phyloP scores from a whole-genome alignment of 1,140 invertebrate genomes.

The Meloidogyne chitwoodi region DNA sequence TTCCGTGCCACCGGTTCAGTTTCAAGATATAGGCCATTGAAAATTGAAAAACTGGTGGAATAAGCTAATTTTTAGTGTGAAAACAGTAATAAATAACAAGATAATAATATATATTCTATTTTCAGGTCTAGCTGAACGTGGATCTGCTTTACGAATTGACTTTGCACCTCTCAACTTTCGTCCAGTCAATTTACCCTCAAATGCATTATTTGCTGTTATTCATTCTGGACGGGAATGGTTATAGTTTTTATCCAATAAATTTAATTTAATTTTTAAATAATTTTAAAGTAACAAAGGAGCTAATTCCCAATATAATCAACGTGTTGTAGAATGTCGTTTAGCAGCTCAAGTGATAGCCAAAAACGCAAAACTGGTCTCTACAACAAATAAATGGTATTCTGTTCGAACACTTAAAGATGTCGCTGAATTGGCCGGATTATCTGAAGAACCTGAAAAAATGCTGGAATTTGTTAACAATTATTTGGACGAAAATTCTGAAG shows the following conservation, averaged over 20 bases:
- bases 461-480: slow-evolving; percentile 16
- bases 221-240: slow-evolving; percentile 84
- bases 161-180: slow-evolving; percentile 80
- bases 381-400: slow-evolving; percentile 24
- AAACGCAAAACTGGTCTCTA: neutral
- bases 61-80: too few relatives aligned
- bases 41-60: too few relatives aligned
- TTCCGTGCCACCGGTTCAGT: too few relatives aligned
- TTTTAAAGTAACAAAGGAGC: neutral
- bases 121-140: slow-evolving; percentile 80
- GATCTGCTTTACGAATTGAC: slow-evolving; percentile 74
- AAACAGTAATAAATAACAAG: too few relatives aligned
- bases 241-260: slow-evolving; percentile 81
- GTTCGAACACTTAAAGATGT: slow-evolving; percentile 59
- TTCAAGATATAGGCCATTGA: too few relatives aligned
- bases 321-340: slow-evolving; percentile 87
- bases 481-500: slow-evolving; percentile 16
- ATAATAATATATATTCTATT: neutral
- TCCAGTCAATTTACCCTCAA: slow-evolving; percentile 74
- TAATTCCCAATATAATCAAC: slow-evolving; percentile 67
- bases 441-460: slow-evolving; percentile 64
- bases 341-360: slow-evolving; percentile 71
- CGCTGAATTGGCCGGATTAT: slow-evolving; percentile 12
- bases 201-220: slow-evolving; percentile 83
- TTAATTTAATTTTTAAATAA: slow-evolving; percentile 67